Evolutionary conservation across 1,140 invertebrate species (phyloP), one percentile per base, ranked within the genome.

Genomic region (Arion vulgaris): DNA sequence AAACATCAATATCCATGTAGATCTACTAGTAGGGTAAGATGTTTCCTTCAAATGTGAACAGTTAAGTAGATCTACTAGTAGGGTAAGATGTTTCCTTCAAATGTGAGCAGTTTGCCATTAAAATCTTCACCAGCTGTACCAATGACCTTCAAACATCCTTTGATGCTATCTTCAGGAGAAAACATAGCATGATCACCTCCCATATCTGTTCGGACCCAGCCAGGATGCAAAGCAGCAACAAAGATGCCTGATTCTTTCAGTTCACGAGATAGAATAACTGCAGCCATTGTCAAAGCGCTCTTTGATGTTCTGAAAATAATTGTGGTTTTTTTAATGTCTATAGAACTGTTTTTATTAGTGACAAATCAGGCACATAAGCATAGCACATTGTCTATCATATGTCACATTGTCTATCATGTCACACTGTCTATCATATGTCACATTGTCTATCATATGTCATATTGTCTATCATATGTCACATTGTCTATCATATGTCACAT

Each of bases 141-240:
- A 32, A 84, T n/a, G 36, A 83, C 84, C 34, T 80, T 74, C 23
- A 86, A 51, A 49, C 51, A 80, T 19, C 53, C 82, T 28, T 76
- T 32, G 34, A 82, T 39, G 41, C 85, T 84, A 38, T 84, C 78
- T 39, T 69, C 74, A 45, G 78, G 41, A 11, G 53, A 28, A 4
- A 83, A 13, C 0, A 53, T 36, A 38, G 96, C 97, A 86, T 95
- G 95, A 72, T 91, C 90, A 15, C 96, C 96, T 9, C 97, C 97
- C 96, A 98, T 96, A 81, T 96, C 95, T 0, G 97, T 98, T 87
- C 95, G 94, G 0, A 98, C 96, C 97, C 97, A 98, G 1, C 97
- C 97, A 0, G 97, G 97, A 93, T 98, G 97, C 72, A 98, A 87
- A 75, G 94, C 94, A 0, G 95, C 93, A 0, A 95, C 95, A 1